Base-by-base conservation (phyloP, 2,113 vertebrate species). In the Lamprotornis superbus region DNA sequence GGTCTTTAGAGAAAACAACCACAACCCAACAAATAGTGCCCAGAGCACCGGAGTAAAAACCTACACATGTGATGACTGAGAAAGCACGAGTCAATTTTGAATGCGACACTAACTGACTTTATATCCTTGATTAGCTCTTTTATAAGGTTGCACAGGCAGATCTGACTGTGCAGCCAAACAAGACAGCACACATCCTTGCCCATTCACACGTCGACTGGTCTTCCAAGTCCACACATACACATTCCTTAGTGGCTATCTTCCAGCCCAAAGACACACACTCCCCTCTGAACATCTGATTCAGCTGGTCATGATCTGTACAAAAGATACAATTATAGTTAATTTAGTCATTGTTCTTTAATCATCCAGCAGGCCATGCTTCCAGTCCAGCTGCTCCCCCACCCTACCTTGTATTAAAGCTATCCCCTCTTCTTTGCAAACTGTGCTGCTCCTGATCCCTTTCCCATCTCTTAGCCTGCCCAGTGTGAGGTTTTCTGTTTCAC, bases 151-250 rank as follows among this genome's bases (percentile, higher is more conserved):
- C 37, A 22, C 17, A 14, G 11, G 37, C 1, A 1, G 61, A 37
- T 44, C 61, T 0, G 1, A 31, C 35, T 31, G 13, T 76, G 71
- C 37, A 17, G 44, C 44, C 11, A 14, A 42, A 68, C 7, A 9
- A 67, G 52, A 31, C 23, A 21, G 20, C 52, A 13, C 27, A 31
- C 25, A 33, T 49, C 42, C 0, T 0, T 68, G 37, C 44, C 31
- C 44, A 8, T 31, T 68, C 61, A 44, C 53, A 52, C 0, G 1
- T 24, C 0, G 0, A 15, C 53, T 59, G 21, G 3, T 50, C 44
- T 67, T 67, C 44, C 37, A 86, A 5, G 56, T 57, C 13, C 2
- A 5, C 83, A 42, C 0, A 0, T 67, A 11, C 31, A 35, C 31
- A 37, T 31, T 50, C 61, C 61, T 52, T 27, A 37, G 44, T 35